Base-by-base conservation (phyloP, 92 coral and sea anemone species). In the Palythoa caribaeorum region DNA sequence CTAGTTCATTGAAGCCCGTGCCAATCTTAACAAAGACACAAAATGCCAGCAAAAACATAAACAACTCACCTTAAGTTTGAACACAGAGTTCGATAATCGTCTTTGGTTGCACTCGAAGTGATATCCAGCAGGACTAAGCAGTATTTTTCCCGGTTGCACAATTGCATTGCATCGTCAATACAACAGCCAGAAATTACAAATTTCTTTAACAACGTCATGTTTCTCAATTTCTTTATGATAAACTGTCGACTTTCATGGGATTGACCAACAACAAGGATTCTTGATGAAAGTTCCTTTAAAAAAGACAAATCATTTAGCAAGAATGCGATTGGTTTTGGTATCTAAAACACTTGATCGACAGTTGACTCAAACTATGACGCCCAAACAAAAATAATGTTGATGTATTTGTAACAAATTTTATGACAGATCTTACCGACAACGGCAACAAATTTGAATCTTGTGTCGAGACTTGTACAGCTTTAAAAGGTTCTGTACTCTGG, bases 251-350 rank as follows among this genome's bases (percentile, higher is more conserved):
- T 83, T 70, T 70, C 75, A 9, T 70, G 47, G 36, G 62, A 90
- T n/a, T 91, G 90, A 86, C 86, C 92, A 53, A 95, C 90, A 38
- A 95, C 90, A 70, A 95, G 93, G 66, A 95, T 87, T 86, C 87
- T 92, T 83, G 80, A 79, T 40, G 78, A 71, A 10, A 54, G 91
- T 73, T 92, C 94, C 98, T 95, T 76, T 57, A 83, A 78, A 79
- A 84, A 62, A 14, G 71, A 55, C 65, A 28, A 60, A 21, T 15
- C 10, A 12, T 19, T 48, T n/a, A 81, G 47, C 50, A 55, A 65
- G 51, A 10, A 40, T 28, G 20, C 38, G 13, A 55, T 5, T 0
- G 19, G 37, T 7, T 48, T 50, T 37, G 12, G 28, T 6, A 66
- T 10, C 3, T 81, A 17, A 16, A 50, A 81, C 21, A 39, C 9